Base-by-base conservation (phyloP, 2,113 vertebrate genomes). In the Nesoenas mayeri region DNA sequence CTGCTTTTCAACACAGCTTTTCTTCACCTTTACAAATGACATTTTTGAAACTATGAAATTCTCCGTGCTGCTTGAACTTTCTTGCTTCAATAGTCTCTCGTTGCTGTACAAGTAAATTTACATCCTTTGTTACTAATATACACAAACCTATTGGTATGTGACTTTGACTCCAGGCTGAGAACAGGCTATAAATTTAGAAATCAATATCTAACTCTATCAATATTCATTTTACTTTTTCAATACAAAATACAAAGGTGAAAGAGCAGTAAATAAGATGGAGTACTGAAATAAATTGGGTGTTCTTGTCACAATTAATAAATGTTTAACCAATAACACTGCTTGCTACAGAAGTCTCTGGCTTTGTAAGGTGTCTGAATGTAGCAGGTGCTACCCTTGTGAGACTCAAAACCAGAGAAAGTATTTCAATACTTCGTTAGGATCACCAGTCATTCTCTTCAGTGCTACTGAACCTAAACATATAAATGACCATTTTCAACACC, bases 251-350 rank as follows among this genome's bases (percentile, higher is more conserved):
- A 98, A 97, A 98, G 98, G 98, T 98, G 97, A 98, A 98, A 98
- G 98, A 98, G 97, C 98, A 98, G 97, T 98, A 98, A 98, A 98
- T 98, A 98, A 98, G 97, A 94, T 83, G 94, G 96, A 97, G 97
- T 93, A 95, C 94, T 97, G 98, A 98, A 97, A 98, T 98, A 98
- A 98, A 98, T 97, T 98, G 91, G 70, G 97, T 98, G 98, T 97
- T 98, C 98, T 97, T 98, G 98, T 98, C 98, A 98, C 97, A 97
- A 98, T 97, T 98, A 98, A 98, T 98, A 98, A 98, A 98, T 93
- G 97, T 97, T 97, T 96, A 97, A 93, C 97, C 65, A 95, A 93
- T 97, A 98, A 97, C 91, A 95, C 38, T 38, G 79, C 88, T 88
- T 95, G 96, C 91, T 94, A 87, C 89, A 96, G 64, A 96, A 79